Evolutionary conservation across 2,888 invertebrate species (phyloP).

Genomic region (Punctoribates punctum): DNA sequence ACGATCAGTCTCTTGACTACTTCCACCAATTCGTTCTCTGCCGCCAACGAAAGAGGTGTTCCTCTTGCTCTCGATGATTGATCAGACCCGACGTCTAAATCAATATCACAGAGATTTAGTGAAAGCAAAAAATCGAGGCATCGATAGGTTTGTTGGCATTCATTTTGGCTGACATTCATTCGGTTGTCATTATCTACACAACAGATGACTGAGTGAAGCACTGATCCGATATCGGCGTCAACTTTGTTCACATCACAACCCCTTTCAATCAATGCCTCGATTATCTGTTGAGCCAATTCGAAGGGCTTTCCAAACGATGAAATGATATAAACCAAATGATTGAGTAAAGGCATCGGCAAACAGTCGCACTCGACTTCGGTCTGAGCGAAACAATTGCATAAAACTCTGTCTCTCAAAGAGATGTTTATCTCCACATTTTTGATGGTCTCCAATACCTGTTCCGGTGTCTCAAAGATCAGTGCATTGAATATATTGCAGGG

Average conservation of each 20-base stretch:
- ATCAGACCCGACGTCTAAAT: neutral
- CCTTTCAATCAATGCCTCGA: neutral
- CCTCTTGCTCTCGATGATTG: neutral
- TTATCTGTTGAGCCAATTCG: conserved; percentile 26
- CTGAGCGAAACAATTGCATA: conserved; percentile 15
- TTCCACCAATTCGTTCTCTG: neutral
- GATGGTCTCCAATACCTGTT: neutral
- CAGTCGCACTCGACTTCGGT: conserved; percentile 18
- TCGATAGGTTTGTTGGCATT: neutral
- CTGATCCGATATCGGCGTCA: conserved; percentile 26
- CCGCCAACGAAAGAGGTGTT: conserved; percentile 13
- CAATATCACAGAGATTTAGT: conserved; percentile 5
- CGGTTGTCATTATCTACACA: conserved; percentile 20
- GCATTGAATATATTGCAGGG: conserved; percentile 20
- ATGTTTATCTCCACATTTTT: neutral
- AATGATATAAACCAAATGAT: conserved; percentile 33
- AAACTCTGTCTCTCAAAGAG: neutral
- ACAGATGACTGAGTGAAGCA: conserved; percentile 23
- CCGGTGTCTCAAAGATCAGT: conserved; percentile 16
- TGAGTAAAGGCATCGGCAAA: conserved; percentile 33
- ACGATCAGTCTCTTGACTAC: neutral
- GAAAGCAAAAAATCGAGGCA: conserved; percentile 25
- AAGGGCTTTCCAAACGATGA: conserved; percentile 18
- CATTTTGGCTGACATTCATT: neutral
- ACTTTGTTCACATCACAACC: conserved; percentile 22